Evolutionary conservation across 2,113 vertebrate species (phyloP), one percentile per base, ranked within the genome.

Genomic region (Hemibates koningsi): DNA sequence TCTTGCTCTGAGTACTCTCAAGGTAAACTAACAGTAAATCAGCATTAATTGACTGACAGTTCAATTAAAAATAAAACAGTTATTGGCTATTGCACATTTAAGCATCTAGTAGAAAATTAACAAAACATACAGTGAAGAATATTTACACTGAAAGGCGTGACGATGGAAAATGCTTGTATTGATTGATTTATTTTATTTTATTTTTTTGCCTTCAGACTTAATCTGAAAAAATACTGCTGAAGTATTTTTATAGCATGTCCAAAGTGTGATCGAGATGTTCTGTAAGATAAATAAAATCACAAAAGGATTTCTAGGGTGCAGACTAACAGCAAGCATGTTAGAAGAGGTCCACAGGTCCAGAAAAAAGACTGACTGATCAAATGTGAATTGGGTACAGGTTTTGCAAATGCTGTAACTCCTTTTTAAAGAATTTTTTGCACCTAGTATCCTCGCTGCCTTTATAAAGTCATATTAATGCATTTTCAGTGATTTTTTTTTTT

Each of bases 1-100:
- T 99, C 98, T 91, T 99, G 99, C 86, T 99, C 98, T 10, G 88
- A 96, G 14, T 99, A 99, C 87, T 97, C 98, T 80, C 98, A 99
- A 97, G 98, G 99, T 99, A 96, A 88, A 82, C 5, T n/a, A 52
- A 24, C 5, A 1, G 13, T 50, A 48, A 79, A 38, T 45, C 6
- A 29, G 27, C 27, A 29, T 41, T 43, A 29, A 7, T 27, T 76
- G 13, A 16, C 27, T 10, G 2, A 24, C 7, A 7, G 12, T 34
- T 82, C 4, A 57, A n/a, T 19, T 56, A 48, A 32, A 6, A 19
- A 8, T 53, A 19, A 16, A 27, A 8, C 8, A 5, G 10, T 45
- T 59, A 9, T 43, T 6, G 16, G 4, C 29, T 29, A 36, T 78
- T 19, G 43, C 16, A 78, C 14, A 50, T 78, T 78, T 50, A 19